Evolutionary conservation across 2,888 invertebrate species (phyloP).

Genomic region (Clanis bilineata): DNA sequence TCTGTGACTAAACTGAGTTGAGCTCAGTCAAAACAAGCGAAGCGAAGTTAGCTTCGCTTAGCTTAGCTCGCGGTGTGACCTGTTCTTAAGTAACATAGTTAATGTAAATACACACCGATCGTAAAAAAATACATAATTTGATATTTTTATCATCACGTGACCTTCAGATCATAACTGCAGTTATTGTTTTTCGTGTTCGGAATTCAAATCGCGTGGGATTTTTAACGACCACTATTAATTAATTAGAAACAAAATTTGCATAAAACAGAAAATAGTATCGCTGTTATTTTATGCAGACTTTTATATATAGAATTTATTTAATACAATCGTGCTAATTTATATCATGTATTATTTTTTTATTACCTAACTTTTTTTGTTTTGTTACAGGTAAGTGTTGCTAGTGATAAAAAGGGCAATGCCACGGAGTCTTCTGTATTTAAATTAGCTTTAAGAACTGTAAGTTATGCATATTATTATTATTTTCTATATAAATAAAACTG

Average conservation of each 20-base stretch:
- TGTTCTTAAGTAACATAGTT: neutral
- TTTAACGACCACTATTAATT: neutral
- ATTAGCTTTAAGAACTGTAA: neutral
- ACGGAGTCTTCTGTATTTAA: neutral
- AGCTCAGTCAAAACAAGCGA: no score
- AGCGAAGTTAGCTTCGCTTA: no score
- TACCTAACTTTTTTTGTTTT: conserved; percentile 21
- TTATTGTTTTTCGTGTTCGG: neutral
- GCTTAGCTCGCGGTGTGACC: no score
- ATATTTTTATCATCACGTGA: conserved; percentile 8
- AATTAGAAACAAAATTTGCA: conserved; percentile 4
- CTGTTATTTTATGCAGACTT: neutral
- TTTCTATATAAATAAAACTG: no score
- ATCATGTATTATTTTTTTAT: neutral
- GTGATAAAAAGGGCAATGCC: neutral
- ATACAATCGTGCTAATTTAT: neutral
- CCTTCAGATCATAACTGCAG: neutral
- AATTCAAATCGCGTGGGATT: conserved; percentile 7
- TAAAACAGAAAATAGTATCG: neutral
- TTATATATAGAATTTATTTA: neutral
- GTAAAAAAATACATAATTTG: neutral
- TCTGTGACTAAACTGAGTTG: no score
- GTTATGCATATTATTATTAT: no score
- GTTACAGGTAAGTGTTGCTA: conserved; percentile 32
- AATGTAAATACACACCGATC: neutral